Base-by-base conservation (phyloP, 2,797 vertebrate species). In the Chelon labrosus region DNA sequence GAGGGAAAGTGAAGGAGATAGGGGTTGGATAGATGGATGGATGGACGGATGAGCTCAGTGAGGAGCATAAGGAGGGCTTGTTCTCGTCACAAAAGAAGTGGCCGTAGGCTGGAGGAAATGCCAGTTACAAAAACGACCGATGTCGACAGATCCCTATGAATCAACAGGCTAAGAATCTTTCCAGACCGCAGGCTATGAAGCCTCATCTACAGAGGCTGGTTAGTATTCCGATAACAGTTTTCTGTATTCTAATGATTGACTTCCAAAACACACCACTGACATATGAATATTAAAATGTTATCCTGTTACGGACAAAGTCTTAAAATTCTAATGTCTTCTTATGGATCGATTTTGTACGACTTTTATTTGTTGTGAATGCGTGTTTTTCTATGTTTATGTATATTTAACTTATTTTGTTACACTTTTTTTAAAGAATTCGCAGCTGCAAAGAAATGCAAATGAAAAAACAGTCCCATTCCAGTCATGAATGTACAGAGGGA, bases 51-150 rank as follows among this genome's bases (percentile, higher is more conserved):
- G 92, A 93, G 90, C 92, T 93, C 92, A 93, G 91, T 69, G 75
- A 88, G 83, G 49, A 80, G 88, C 81, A 93, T 93, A 92, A 93
- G 92, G 89, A 86, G 75, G 83, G 89, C 80, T 92, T 93, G 92
- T 93, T 93, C 92, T 91, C 65, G 44, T 75, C 77, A 93, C 92
- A 93, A 93, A 92, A 88, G 91, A 89, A 66, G 70, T 88, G 87
- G 88, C 92, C 91, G 91, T 91, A 92, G 92, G 92, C 91, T 88
- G 91, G 87, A 93, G 92, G 92, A 93, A 93, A 93, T 93, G 87
- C 81, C 91, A 91, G 84, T 88, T 91, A 75, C 80, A 89, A 91
- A 89, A 88, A 81, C 82, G 74, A 89, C 86, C 89, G 86, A 92
- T 89, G 91, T 91, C 83, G 85, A 81, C 89, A 86, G 82, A 88